These are phyloP conservation scores for Melanaphis sacchari DNA, from an alignment of 1,140 invertebrate genomes.

Conservation along the genomic window DNA sequence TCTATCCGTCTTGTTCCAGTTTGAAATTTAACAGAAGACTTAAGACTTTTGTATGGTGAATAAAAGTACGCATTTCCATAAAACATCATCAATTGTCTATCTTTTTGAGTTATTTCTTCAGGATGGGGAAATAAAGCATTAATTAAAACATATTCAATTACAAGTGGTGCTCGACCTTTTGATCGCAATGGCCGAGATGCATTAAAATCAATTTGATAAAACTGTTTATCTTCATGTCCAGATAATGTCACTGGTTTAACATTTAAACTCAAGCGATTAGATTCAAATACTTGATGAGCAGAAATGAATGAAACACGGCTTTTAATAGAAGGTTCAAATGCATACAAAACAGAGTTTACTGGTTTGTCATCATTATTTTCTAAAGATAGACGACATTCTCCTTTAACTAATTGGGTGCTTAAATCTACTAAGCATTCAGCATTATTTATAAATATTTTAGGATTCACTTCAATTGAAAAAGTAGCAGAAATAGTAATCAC, in stretches of 20 bases:
- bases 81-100: constrained; percentile 91
- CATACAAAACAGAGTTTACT: constrained; percentile 75
- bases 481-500: constrained; percentile 23
- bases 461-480: constrained; percentile 57
- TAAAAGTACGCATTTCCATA: constrained; percentile 84
- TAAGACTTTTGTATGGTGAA: constrained; percentile 79
- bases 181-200: constrained; percentile 66
- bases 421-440: constrained; percentile 87
- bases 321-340: constrained; percentile 72
- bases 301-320: constrained; percentile 77
- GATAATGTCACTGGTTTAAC: constrained; percentile 58
- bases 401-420: constrained; percentile 86
- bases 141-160: constrained; percentile 79
- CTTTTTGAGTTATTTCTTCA: constrained; percentile 85
- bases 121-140: constrained; percentile 84
- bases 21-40: constrained; percentile 83
- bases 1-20: constrained; percentile 82
- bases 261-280: constrained; percentile 69
- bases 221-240: constrained; percentile 65
- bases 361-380: constrained; percentile 80
- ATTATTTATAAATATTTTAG: constrained; percentile 77
- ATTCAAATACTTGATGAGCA: constrained; percentile 63
- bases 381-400: constrained; percentile 77
- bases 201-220: constrained; percentile 72
- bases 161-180: constrained; percentile 70